Conservation (phyloP, 37 sponge, comb jelly and placozoan genomes). For the Axinella damicornis region DNA sequence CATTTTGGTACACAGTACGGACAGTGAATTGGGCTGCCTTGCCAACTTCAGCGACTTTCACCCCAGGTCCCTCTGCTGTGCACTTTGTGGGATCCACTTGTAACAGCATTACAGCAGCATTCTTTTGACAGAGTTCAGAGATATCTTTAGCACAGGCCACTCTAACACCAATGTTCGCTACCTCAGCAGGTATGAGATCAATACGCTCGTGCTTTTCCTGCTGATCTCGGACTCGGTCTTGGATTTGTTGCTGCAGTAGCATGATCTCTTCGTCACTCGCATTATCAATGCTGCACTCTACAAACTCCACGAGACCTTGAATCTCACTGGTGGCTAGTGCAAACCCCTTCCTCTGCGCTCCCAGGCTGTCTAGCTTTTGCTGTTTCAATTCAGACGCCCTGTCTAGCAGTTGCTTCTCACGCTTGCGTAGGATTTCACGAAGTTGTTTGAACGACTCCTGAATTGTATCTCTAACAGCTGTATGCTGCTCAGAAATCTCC, state of each 20-base stretch:
- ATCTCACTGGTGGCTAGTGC: not conserved
- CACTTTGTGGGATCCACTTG: no score
- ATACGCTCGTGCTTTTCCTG: not conserved
- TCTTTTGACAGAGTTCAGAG: not conserved
- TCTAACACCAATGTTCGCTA: not conserved
- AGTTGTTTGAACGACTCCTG: conserved; percentile 30
- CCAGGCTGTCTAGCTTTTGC: conserved; percentile 1
- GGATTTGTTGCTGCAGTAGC: not conserved
- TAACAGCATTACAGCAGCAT: not conserved
- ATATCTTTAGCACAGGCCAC: conserved; percentile 1
- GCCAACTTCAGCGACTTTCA: not conserved
- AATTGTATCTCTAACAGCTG: not conserved
- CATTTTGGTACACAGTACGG: not conserved
- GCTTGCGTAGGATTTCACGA: not conserved
- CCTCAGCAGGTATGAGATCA: conserved; percentile 13
- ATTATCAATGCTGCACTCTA: conserved; percentile 5
- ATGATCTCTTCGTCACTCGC: conserved; percentile 7
- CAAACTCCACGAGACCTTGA: conserved; percentile 31
- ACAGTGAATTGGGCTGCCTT: not conserved
- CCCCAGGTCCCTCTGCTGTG: not conserved
- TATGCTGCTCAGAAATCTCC: not conserved
- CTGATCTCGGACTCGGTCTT: not conserved
- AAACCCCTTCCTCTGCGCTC: conserved; percentile 18
- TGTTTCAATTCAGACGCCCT: not conserved
- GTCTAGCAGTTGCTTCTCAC: conserved; percentile 14